Base-by-base conservation (phyloP, 1,140 invertebrate genomes). In the Apis laboriosa region DNA sequence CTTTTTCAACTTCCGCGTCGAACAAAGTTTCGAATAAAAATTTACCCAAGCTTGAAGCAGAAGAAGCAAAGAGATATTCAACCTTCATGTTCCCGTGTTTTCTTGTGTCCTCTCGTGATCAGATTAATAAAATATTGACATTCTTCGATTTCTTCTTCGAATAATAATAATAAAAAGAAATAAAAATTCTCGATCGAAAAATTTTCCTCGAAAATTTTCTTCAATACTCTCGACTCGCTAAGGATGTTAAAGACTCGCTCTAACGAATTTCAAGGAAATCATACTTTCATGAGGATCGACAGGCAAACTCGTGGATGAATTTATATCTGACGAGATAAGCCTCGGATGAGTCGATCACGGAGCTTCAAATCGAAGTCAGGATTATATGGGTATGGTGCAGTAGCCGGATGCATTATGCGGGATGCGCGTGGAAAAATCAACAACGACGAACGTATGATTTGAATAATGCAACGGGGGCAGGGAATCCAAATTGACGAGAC, bases 381-480 rank as follows among this genome's bases (percentile, higher is more conserved):
- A 81, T 76, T 81, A 76, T 81, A 56, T 60, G 51, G n/a, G 61
- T 24, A 24, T 24, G 34, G 3, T 56, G 51, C 9, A 58, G 51
- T 17, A 58, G 51, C 61, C 13, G 43, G 53, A 34, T 34, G 43
- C 19, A 78, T 86, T 79, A 81, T 89, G 88, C 89, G 78, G 79
- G 84, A 88, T 86, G 82, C 86, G 82, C 76, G 72, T 74, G 87
- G 64, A 63, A 85, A 84, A 43, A 43, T 4, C 84, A 77, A 80
- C 15, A 67, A 49, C 67, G 80, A 89, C 83, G 86, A 89, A 90
- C 90, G 78, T 72, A 82, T 78, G 56, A 43, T 75, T 87, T 93
- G 91, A 93, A 93, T 93, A 91, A 93, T 92, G 86, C 91, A 93
- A 87, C 80, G 67, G 81, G n/a, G 43, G n/a, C 82, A 75, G 80